Base-by-base conservation (phyloP, 2,888 invertebrate genomes). In the Gastrophysa polygoni region DNA sequence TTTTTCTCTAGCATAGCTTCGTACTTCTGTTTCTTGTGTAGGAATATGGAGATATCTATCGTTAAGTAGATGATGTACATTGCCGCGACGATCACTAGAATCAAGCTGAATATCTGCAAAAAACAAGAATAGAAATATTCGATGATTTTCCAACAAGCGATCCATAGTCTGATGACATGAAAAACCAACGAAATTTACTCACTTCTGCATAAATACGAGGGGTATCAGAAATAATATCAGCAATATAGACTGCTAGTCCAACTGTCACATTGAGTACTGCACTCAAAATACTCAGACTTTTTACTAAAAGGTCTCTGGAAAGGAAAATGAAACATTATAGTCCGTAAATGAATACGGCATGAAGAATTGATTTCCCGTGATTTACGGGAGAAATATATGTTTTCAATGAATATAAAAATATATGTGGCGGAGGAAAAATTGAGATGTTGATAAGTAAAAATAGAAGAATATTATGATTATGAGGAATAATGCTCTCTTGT, bases 241-340 rank as follows among this genome's bases (percentile, higher is more conserved):
- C 84, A 28, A 89, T 76, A 71, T 89, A 88, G 29, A 90, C 82
- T 2, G 90, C 86, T 6, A 87, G 70, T 28, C 91, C 91, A 21
- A 89, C 78, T 20, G 89, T 88, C 3, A 91, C 85, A 63, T 91
- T 77, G 69, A 90, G 83, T 66, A 90, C 84, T 44, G 89, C 89
- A 73, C 91, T 91, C 72, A 89, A 86, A 64, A 87, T 85, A 75
- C 90, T 90, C 68, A 87, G 77, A 56, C 88, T 85, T 51, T 85
- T 82, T 2, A 88, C 85, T 66, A 88, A 75, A 72, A 86, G 85
- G 73, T 84, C 83, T 68, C 89, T 89, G 83, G 61, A 68, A 66
- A 20, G 20, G 8, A 18, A 48, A n/a, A n/a, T n/a, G n/a, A n/a
- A n/a, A n/a, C n/a, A n/a, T n/a, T n/a, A n/a, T n/a, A n/a, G n/a